Evolutionary conservation across 1,140 invertebrate species (phyloP), one percentile per base, ranked within the genome.

Genomic region (Sesamia nonagrioides): DNA sequence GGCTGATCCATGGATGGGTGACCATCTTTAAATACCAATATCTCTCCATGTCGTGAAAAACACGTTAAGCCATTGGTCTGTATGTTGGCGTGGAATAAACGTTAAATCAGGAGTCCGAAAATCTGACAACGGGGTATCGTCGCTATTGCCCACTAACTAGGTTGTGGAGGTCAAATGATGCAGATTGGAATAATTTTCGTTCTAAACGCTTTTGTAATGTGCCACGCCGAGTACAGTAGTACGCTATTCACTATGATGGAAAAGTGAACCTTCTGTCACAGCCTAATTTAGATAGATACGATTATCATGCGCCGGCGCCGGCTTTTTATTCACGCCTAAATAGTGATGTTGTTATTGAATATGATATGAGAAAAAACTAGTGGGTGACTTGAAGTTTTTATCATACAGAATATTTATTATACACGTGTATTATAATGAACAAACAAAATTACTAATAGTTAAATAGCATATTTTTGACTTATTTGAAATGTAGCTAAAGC

Each of bases 281-380:
- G 11, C 4, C n/a, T 37, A 9, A 9, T 56, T 56, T 56, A 1
- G 37, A 40, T 8, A 40, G 33, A 61, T 42, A 63, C n/a, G 2
- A 8, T 63, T 40, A 42, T 63, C 60, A 50, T 45, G 63, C 63
- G 63, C 63, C 63, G 63, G 63, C 63, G 63, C 63, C 42, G 63
- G 50, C 11, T 68, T 68, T 68, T 68, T 68, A 68, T 42, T 18
- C 42, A 50, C 42, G 18, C 42, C 63, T 18, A 68, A 68, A 68
- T 33, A 68, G 45, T 48, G 42, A 33, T 68, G 42, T 68, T 68
- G 63, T 68, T 68, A 68, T 68, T 68, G 42, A 68, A 9, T 13
- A 56, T 56, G 13, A 50, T 50, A 68, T 27, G 42, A 48, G n/a
- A 27, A 48, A 68, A 66, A 63, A 63, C 58, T 37, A n/a, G 54